Evolutionary conservation across 2,113 vertebrate species (phyloP).

Genomic region (Tursiops truncatus): DNA sequence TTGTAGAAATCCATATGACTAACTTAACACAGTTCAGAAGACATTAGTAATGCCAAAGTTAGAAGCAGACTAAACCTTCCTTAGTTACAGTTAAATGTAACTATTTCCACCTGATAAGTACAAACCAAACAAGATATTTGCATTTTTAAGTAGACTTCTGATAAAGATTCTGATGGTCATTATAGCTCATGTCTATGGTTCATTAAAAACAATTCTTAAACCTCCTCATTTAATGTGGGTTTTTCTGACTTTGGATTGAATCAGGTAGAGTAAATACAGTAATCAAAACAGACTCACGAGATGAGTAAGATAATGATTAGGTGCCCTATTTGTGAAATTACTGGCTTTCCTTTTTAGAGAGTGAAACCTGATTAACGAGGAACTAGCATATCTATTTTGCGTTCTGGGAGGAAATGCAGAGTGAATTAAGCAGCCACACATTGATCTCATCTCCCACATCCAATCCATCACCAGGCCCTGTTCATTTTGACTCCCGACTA

Average conservation of each 20-base stretch:
- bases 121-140: background rate
- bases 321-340: background rate
- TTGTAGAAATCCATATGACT: background rate
- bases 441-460: too few species aligned
- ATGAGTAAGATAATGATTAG: background rate
- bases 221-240: background rate
- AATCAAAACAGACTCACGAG: background rate
- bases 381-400: background rate
- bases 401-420: background rate
- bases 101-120: background rate
- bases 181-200: background rate
- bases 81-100: background rate
- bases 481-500: background rate
- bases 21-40: background rate
- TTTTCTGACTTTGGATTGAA: background rate
- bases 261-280: background rate
- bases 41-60: background rate
- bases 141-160: background rate
- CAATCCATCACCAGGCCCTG: rapidly evolving
- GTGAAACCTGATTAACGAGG: background rate
- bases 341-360: background rate
- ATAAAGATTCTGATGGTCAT: background rate
- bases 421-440: background rate
- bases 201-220: background rate
- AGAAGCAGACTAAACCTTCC: background rate